Evolutionary conservation across 1,140 invertebrate genomes (phyloP).

Genomic region (Aplysia californica): DNA sequence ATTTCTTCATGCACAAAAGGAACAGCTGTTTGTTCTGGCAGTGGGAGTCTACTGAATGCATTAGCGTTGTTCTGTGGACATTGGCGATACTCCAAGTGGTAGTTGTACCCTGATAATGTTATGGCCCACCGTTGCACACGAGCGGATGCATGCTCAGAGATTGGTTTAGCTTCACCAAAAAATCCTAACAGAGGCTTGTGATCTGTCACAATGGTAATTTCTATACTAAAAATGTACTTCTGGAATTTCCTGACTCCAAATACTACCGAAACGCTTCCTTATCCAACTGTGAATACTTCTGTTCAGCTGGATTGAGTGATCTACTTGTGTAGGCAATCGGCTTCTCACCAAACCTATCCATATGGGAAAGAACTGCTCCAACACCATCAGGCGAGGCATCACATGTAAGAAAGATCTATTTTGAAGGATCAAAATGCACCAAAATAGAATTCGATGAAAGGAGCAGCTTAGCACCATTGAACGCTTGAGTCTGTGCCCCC

Average conservation of each 20-base stretch:
- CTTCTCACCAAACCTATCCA: neutral
- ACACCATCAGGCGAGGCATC: neutral
- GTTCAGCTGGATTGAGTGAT: neutral
- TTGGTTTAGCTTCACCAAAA: too few species aligned
- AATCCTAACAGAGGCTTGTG: too few species aligned
- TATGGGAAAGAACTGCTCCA: neutral
- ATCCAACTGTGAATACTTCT: neutral
- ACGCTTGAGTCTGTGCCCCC: neutral
- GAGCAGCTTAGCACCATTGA: neutral
- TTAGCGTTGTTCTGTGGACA: too few species aligned
- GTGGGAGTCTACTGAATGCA: too few species aligned
- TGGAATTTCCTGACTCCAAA: neutral
- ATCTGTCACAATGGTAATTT: too few species aligned
- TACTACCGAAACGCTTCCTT: neutral
- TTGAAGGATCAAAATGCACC: neutral
- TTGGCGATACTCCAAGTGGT: too few species aligned
- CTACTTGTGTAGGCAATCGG: neutral
- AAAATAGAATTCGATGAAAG: neutral
- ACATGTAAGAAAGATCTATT: neutral
- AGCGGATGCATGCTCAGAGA: too few species aligned
- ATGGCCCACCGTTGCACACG: too few species aligned
- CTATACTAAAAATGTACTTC: neutral
- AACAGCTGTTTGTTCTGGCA: too few species aligned
- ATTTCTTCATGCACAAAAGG: too few species aligned
- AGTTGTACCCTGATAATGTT: too few species aligned